Percentiles rank a stretch among this genome's conserved stretches.
Conservation (phyloP, 2,888 invertebrate genomes). For the Ametastegia equiseti region DNA sequence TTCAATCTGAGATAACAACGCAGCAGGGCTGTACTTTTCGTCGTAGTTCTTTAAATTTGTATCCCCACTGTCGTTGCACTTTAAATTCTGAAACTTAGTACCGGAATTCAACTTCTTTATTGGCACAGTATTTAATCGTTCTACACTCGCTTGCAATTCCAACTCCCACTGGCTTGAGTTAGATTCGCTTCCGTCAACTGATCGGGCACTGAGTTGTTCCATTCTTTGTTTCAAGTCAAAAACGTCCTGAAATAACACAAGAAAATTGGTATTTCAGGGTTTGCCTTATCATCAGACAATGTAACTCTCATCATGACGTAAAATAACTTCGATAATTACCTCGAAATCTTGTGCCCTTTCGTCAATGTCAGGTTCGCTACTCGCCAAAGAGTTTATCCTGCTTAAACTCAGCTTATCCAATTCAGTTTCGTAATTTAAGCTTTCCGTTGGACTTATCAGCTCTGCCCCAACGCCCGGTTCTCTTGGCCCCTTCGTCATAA, state of each 20-base stretch:
- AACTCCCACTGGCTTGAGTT: slow-evolving; percentile 86
- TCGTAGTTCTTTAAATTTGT: not conserved
- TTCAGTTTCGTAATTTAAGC: slow-evolving; percentile 65
- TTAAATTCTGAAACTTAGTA: not conserved
- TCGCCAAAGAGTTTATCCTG: slow-evolving; percentile 66
- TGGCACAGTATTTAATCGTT: slow-evolving; percentile 83
- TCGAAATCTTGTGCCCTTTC: slow-evolving; percentile 67
- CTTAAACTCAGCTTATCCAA: slow-evolving; percentile 64
- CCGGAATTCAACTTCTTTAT: slow-evolving; percentile 54
- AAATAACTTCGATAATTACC: slow-evolving; percentile 58
- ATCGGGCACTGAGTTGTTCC: slow-evolving; percentile 85
- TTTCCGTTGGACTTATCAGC: slow-evolving; percentile 72
- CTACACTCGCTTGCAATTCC: slow-evolving; percentile 87
- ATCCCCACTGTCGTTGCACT: not conserved
- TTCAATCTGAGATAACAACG: slow-evolving; percentile 28
- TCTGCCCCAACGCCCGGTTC: slow-evolving; percentile 84
- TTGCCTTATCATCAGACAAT: not conserved
- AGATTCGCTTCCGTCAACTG: slow-evolving; percentile 84
- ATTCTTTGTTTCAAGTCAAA: slow-evolving; percentile 83
- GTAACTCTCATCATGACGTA: not conserved
- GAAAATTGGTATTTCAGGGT: not conserved
- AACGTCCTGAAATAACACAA: slow-evolving; percentile 73
- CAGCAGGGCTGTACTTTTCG: not conserved
- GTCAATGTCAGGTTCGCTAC: slow-evolving; percentile 63
- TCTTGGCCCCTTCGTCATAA: slow-evolving; percentile 77